These are phyloP conservation scores for Hylaea fasciaria DNA, from an alignment of 2,888 invertebrate genomes.

Conservation along the genomic window DNA sequence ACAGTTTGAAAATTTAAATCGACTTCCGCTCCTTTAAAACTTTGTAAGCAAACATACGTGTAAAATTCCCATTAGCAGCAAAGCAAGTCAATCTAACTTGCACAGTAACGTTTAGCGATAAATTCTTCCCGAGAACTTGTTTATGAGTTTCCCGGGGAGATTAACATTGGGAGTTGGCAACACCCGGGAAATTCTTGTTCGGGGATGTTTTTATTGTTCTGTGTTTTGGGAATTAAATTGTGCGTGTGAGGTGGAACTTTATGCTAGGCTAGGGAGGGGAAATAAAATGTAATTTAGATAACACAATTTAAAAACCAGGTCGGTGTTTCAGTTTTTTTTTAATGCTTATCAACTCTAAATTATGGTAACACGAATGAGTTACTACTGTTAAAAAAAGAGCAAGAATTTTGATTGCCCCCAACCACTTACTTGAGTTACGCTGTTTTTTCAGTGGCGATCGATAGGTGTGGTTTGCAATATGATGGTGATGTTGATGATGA, in stretches of 20 bases:
- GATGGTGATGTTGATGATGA: too few species aligned
- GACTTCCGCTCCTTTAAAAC: slow-evolving; percentile 33
- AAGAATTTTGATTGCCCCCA: too few species aligned
- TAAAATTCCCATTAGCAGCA: slow-evolving; percentile 50
- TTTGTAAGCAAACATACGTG: slow-evolving; percentile 41
- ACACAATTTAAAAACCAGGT: too few species aligned
- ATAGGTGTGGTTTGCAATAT: too few species aligned
- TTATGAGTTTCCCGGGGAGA: slow-evolving; percentile 46
- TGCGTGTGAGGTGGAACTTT: background rate
- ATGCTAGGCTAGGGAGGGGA: too few species aligned
- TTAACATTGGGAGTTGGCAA: slow-evolving; percentile 42
- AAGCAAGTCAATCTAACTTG: slow-evolving; percentile 67
- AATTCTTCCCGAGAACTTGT: slow-evolving; percentile 56
- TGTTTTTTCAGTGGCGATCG: too few species aligned
- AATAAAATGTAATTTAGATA: too few species aligned
- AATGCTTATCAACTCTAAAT: too few species aligned
- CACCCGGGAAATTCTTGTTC: slow-evolving; percentile 28
- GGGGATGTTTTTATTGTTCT: slow-evolving; percentile 29
- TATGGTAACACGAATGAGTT: too few species aligned
- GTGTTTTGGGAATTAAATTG: slow-evolving; percentile 6
- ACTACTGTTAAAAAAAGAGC: too few species aligned
- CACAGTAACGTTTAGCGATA: slow-evolving; percentile 60
- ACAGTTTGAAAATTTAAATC: slow-evolving; percentile 34
- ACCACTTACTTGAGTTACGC: too few species aligned
- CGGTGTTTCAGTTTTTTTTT: too few species aligned